Evolutionary conservation across 2,888 invertebrate genomes (phyloP), one percentile per base, ranked within the genome.

Genomic region (Ormyrus thymus): DNA sequence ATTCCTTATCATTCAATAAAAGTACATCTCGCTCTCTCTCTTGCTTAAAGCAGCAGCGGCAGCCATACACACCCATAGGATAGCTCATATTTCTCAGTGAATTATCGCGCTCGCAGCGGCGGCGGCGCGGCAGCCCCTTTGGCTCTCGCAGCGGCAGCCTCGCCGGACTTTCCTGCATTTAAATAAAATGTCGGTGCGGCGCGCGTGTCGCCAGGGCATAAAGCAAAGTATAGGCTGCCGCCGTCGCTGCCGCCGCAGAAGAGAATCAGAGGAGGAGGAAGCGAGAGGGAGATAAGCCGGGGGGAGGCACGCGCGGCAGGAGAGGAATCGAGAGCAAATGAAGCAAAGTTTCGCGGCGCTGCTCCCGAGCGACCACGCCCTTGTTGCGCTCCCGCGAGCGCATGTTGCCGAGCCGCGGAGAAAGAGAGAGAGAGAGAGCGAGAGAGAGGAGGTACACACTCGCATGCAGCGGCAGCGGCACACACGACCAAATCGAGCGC

Each of bases 291-390:
- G 51, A 53, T 58, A 45, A 45, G 43, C n/a, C 56, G 59, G 66
- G 62, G 29, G 13, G 56, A 48, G 61, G 5, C 56, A 59, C 53
- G 64, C n/a, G 13, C 11, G 56, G 68, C 10, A 43, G 68, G 78
- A 55, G 78, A 45, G 50, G 68, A 79, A 79, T 79, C 71, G 75
- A 75, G 79, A 79, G 79, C 70, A 79, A 79, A 79, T 79, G 75
- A 74, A 79, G 73, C 73, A 68, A 62, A 78, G 78, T 73, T 78
- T 78, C 73, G 78, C 71, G 51, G 71, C 58, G 51, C 55, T 56
- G 72, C 78, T 78, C 61, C 78, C 79, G 75, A 75, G 50, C 78
- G 79, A 71, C 79, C 79, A 79, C 79, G 79, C 78, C 78, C 74
- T 79, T 79, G 66, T 58, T 43, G 9, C 48, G 1, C 51, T 29